phyloP scores from a whole-genome alignment of 2,797 vertebrate genomes.

The Megaceryle alcyon region DNA sequence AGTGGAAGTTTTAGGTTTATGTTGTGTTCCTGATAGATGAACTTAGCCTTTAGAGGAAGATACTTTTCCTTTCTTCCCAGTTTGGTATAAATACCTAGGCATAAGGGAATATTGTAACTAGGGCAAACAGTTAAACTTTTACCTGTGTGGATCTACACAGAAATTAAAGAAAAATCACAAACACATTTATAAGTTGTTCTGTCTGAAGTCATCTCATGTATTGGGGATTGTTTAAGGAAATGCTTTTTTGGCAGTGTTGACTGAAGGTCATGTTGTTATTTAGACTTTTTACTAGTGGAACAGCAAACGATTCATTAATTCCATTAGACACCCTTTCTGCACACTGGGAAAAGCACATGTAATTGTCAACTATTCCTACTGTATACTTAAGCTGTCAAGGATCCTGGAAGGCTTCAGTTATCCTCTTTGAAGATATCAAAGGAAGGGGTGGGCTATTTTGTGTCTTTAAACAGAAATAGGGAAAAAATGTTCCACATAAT shows the following conservation, averaged over 20 bases:
- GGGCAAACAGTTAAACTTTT: neutral
- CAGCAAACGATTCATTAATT: conserved; percentile 64
- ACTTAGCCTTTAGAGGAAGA: neutral
- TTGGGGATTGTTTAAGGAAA: conserved; percentile 29
- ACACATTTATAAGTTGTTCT: neutral
- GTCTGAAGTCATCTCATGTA: conserved; percentile 15
- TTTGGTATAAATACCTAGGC: neutral
- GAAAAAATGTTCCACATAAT: conserved; percentile 2
- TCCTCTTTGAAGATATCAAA: conserved; percentile 27
- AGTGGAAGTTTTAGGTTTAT: neutral
- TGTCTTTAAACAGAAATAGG: conserved; percentile 45
- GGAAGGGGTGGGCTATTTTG: conserved; percentile 44
- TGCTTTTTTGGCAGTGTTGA: neutral
- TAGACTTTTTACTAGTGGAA: conserved; percentile 41
- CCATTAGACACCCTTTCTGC: conserved; percentile 58
- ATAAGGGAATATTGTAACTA: neutral
- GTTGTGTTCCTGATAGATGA: neutral
- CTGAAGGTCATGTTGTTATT: conserved; percentile 61
- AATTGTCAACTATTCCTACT: conserved; percentile 54
- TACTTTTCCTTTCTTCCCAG: neutral
- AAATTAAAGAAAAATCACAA: conserved; percentile 39
- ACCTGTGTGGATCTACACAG: neutral
- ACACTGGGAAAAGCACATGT: conserved; percentile 45
- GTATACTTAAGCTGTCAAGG: conserved; percentile 66
- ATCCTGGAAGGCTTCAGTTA: conserved; percentile 54